Conservation (phyloP, 2,888 invertebrate genomes). For the Pristionchus japonicus region DNA sequence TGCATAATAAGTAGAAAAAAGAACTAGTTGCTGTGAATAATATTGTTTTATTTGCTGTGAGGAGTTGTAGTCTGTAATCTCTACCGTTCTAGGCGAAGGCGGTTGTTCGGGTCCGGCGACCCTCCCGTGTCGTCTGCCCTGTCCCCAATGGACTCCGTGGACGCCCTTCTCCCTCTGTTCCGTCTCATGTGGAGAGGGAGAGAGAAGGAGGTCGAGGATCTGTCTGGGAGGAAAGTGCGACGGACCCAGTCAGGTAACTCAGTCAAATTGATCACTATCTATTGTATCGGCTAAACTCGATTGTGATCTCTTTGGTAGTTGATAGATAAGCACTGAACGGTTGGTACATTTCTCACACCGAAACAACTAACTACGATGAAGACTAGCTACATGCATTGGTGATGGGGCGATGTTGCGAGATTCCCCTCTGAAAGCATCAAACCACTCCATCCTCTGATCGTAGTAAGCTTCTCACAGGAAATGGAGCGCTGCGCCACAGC, state of each 20-base stretch:
- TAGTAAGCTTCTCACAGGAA: slow-evolving; percentile 49
- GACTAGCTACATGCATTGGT: no score
- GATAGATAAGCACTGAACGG: no score
- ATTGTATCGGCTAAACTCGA: no score
- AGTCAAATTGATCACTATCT: no score
- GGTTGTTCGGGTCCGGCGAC: slow-evolving; percentile 56
- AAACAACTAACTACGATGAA: no score
- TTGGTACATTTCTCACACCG: slow-evolving; percentile 29
- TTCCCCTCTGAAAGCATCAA: no score
- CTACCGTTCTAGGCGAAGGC: slow-evolving; percentile 37
- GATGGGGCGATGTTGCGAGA: no score
- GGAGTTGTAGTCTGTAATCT: background rate
- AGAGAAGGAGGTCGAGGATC: slow-evolving; percentile 54
- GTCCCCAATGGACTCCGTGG: slow-evolving; percentile 60
- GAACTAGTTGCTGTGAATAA: no score
- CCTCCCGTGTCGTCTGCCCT: slow-evolving; percentile 55
- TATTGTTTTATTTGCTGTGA: no score
- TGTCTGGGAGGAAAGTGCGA: slow-evolving; percentile 60
- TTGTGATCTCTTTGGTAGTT: no score
- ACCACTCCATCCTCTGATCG: no score
- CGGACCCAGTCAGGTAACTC: slow-evolving; percentile 62
- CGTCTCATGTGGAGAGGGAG: slow-evolving; percentile 60
- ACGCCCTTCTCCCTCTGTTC: slow-evolving; percentile 59
- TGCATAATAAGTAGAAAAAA: no score
- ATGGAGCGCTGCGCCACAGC: slow-evolving; percentile 57